Evolutionary conservation across 92 coral and sea anemone genomes (phyloP).

Genomic region (Plumapathes pennacea): DNA sequence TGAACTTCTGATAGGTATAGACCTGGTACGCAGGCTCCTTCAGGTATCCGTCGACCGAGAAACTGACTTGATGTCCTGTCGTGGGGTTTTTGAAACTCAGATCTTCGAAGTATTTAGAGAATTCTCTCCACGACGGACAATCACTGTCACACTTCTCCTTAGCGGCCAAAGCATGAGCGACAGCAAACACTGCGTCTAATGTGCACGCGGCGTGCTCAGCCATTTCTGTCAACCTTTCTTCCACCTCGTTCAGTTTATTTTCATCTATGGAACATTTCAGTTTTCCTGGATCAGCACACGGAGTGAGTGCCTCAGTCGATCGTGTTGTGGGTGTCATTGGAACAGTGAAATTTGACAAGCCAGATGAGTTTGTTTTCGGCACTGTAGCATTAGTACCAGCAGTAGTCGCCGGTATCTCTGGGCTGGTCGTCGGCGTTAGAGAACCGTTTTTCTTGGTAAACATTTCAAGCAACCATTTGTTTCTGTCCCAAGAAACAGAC

Average conservation of each 20-base stretch:
- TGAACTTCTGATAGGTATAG: conserved; percentile 60
- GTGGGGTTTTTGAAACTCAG: conserved; percentile 64
- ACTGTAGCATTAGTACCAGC: conserved; percentile 9
- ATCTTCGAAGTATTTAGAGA: conserved; percentile 43
- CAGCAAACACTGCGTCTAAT: conserved; percentile 78
- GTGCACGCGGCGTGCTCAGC: conserved; percentile 77
- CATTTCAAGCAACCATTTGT: conserved; percentile 25
- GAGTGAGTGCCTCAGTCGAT: conserved; percentile 8
- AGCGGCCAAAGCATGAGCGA: conserved; percentile 60
- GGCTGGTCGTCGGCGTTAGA: conserved; percentile 3
- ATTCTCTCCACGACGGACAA: conserved; percentile 25
- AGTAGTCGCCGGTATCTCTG: conserved; percentile 5
- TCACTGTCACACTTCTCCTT: conserved; percentile 44
- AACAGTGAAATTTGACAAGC: not conserved
- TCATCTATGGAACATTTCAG: conserved; percentile 49
- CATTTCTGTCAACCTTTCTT: conserved; percentile 36
- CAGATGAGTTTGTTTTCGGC: conserved; percentile 8
- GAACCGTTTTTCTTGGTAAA: not conserved
- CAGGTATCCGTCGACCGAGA: conserved; percentile 51
- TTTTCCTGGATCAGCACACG: conserved; percentile 44
- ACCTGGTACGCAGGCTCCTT: conserved; percentile 55
- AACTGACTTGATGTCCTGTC: conserved; percentile 70
- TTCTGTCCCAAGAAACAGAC: conserved; percentile 4
- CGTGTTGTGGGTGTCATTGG: not conserved
- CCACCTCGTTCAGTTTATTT: conserved; percentile 33